Percentiles rank a stretch among this genome's conserved stretches.
These are phyloP conservation scores for Paragorgia papillata DNA, from an alignment of 92 coral and sea anemone species.

Conservation along the genomic window DNA sequence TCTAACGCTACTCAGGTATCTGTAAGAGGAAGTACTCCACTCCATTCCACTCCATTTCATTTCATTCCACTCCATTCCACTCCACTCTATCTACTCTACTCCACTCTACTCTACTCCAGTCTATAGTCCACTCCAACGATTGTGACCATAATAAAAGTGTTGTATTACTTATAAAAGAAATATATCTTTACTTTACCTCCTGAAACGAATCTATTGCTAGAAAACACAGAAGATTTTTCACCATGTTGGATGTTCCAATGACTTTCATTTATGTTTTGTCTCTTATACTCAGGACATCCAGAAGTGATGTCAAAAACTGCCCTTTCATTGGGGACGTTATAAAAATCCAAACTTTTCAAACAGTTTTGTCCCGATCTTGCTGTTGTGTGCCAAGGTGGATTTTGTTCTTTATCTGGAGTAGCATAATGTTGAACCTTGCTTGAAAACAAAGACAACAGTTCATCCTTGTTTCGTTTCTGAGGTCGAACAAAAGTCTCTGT, in stretches of 20 bases:
- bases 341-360: not conserved
- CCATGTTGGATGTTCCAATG: not conserved
- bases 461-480: constrained; percentile 15
- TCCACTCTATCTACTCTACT: no score
- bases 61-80: no score
- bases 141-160: no score
- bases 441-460: constrained; percentile 24
- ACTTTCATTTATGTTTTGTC: not conserved
- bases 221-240: not conserved
- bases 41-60: no score
- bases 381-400: not conserved
- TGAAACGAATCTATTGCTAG: not conserved
- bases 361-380: not conserved
- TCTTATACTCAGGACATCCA: no score
- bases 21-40: no score
- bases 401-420: not conserved
- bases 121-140: no score
- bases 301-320: no score
- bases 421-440: not conserved
- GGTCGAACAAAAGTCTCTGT: not conserved
- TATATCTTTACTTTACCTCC: not conserved
- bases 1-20: no score
- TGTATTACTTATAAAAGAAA: no score
- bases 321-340: not conserved
- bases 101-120: no score